These are phyloP conservation scores for Borostomias antarcticus DNA, from an alignment of 2,797 vertebrate species.

Conservation along the genomic window DNA sequence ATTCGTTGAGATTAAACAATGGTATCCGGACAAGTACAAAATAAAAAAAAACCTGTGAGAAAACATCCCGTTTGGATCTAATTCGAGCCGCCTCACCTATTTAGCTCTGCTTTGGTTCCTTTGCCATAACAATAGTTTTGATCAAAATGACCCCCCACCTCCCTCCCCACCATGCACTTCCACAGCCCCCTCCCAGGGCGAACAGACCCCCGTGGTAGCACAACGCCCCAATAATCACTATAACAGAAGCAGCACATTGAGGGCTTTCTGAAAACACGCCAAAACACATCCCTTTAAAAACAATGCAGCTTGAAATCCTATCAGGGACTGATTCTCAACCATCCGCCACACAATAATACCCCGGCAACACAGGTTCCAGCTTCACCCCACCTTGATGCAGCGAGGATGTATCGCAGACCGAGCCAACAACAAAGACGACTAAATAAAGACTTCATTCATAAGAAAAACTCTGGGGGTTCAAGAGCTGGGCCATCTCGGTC, in stretches of 20 bases:
- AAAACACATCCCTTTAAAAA: constrained; percentile 46
- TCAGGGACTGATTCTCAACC: constrained; percentile 29
- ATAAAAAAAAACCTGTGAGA: not conserved
- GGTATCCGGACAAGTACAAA: constrained; percentile 20
- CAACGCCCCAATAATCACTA: constrained; percentile 53
- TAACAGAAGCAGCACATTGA: constrained; percentile 39
- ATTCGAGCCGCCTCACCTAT: constrained; percentile 35
- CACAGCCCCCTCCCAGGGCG: constrained; percentile 51
- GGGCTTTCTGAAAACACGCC: constrained; percentile 33
- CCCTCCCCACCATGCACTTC: constrained; percentile 37
- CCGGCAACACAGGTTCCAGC: constrained; percentile 24
- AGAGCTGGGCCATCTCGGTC: not conserved
- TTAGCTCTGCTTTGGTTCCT: constrained; percentile 43
- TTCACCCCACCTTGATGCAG: constrained; percentile 47
- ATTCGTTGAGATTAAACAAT: constrained; percentile 16
- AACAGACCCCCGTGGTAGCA: constrained; percentile 46
- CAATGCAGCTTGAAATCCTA: constrained; percentile 54
- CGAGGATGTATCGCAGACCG: constrained; percentile 25
- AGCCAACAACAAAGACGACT: constrained; percentile 36
- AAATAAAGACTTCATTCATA: constrained; percentile 48
- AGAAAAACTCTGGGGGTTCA: constrained; percentile 7
- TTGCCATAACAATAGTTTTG: constrained; percentile 43
- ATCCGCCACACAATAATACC: constrained; percentile 26
- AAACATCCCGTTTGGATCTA: constrained; percentile 42
- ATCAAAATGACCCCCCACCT: constrained; percentile 34